phyloP scores from a whole-genome alignment of 2,797 vertebrate species.

The Muraenolepis orangiensis region DNA sequence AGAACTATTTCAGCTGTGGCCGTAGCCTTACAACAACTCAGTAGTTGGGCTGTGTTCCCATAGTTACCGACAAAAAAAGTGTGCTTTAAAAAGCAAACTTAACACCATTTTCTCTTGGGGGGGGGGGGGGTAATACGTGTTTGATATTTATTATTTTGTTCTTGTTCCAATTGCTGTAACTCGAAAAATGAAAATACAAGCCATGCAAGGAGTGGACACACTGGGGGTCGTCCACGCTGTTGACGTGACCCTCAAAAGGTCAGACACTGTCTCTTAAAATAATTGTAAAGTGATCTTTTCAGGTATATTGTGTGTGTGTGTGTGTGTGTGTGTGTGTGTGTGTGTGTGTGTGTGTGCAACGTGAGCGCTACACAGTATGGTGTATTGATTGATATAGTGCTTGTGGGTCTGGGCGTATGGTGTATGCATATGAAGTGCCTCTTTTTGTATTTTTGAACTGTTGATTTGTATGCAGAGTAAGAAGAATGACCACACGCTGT shows the following conservation, averaged over 20 bases:
- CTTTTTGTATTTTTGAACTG: constrained; percentile 62
- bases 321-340: too few species aligned
- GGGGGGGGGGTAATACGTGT: too few species aligned
- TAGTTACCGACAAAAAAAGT: background rate
- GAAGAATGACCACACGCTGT: background rate
- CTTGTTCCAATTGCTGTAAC: constrained; percentile 16
- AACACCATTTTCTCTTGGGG: background rate
- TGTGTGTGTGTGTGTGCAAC: too few species aligned
- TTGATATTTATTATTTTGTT: constrained; percentile 1
- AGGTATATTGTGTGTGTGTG: constrained; percentile 60
- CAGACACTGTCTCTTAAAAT: constrained; percentile 49
- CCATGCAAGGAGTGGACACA: constrained; percentile 34
- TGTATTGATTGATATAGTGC: constrained; percentile 25
- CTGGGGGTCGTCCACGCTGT: background rate
- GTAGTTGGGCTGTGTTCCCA: background rate
- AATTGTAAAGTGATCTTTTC: constrained; percentile 63
- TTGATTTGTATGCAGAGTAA: constrained; percentile 45
- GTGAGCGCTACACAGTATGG: constrained; percentile 45
- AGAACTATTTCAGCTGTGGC: background rate
- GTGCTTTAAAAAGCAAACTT: constrained; percentile 3
- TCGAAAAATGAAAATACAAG: constrained; percentile 42
- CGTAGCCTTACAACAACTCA: background rate
- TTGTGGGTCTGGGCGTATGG: constrained; percentile 5
- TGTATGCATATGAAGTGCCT: constrained; percentile 63
- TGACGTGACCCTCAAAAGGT: too few species aligned